Conservation (phyloP, 2,888 invertebrate genomes). For the Saturnia japonica region DNA sequence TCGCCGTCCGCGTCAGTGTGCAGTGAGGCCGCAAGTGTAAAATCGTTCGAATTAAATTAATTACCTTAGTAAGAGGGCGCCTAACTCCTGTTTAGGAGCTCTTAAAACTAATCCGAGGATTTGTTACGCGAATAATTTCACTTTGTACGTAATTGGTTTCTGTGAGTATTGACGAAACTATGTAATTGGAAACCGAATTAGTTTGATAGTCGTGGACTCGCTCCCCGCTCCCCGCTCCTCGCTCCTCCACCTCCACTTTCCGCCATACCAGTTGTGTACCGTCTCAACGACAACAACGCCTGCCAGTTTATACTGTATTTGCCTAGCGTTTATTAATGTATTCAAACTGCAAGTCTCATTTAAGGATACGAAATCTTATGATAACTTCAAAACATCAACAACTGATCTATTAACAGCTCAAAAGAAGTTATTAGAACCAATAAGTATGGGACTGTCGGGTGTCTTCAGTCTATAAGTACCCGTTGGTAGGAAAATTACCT, state of each 20-base stretch:
- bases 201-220: neutral
- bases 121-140: slow-evolving; percentile 30
- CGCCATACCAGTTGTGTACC: neutral
- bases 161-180: slow-evolving; percentile 5
- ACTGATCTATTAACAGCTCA: too few relatives aligned
- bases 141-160: slow-evolving; percentile 7
- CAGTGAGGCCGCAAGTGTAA: slow-evolving; percentile 24
- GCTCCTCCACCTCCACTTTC: too few relatives aligned
- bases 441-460: too few relatives aligned
- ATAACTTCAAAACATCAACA: too few relatives aligned
- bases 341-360: too few relatives aligned
- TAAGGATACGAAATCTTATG: too few relatives aligned
- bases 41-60: slow-evolving; percentile 50
- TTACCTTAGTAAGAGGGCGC: slow-evolving; percentile 43
- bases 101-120: slow-evolving; percentile 48
- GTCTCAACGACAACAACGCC: neutral
- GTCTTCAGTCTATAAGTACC: too few relatives aligned
- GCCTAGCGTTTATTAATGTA: too few relatives aligned
- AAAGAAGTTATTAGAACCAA: too few relatives aligned
- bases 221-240: neutral
- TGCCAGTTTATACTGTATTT: too few relatives aligned
- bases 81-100: slow-evolving; percentile 48
- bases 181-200: slow-evolving; percentile 12
- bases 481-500: too few relatives aligned
- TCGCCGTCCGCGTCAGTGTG: neutral